These are phyloP conservation scores for Polypterus senegalus DNA, from an alignment of 2,113 vertebrate genomes.

Conservation along the genomic window DNA sequence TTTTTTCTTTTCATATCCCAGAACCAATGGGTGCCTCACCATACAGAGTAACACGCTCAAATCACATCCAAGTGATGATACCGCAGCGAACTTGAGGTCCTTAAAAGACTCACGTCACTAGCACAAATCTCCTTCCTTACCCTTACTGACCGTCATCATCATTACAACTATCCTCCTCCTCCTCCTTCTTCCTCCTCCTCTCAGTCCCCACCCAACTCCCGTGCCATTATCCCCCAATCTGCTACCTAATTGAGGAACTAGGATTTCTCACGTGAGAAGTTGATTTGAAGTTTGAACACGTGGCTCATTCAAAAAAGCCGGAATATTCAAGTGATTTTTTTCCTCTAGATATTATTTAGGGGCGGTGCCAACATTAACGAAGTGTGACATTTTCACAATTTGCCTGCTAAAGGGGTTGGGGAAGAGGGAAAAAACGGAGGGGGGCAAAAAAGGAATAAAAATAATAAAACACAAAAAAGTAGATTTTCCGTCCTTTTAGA, in stretches of 20 bases:
- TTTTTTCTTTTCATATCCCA: conserved; percentile 25
- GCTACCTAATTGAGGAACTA: conserved; percentile 84
- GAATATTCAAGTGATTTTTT: conserved; percentile 68
- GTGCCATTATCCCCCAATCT: conserved; percentile 48
- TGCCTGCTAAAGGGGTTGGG: conserved; percentile 64
- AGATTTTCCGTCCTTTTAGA: not conserved
- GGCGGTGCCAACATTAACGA: conserved; percentile 72
- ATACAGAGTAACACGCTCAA: conserved; percentile 36
- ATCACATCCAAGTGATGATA: conserved; percentile 45
- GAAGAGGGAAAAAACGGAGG: conserved; percentile 42
- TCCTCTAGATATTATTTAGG: conserved; percentile 49
- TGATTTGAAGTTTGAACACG: conserved; percentile 99
- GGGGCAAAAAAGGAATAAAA: not conserved
- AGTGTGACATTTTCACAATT: conserved; percentile 81
- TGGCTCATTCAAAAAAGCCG: conserved; percentile 92
- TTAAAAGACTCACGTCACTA: conserved; percentile 37
- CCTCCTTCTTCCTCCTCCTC: conserved; percentile 14
- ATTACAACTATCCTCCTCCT: conserved; percentile 16
- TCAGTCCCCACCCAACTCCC: conserved; percentile 44
- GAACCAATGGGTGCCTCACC: conserved; percentile 42
- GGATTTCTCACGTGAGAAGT: conserved; percentile 92
- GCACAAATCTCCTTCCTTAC: conserved; percentile 38
- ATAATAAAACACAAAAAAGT: not conserved
- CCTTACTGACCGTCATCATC: conserved; percentile 25
- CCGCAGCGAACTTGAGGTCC: conserved; percentile 45